Base-by-base conservation (phyloP, 2,888 invertebrate species). In the Agelastica alni region DNA sequence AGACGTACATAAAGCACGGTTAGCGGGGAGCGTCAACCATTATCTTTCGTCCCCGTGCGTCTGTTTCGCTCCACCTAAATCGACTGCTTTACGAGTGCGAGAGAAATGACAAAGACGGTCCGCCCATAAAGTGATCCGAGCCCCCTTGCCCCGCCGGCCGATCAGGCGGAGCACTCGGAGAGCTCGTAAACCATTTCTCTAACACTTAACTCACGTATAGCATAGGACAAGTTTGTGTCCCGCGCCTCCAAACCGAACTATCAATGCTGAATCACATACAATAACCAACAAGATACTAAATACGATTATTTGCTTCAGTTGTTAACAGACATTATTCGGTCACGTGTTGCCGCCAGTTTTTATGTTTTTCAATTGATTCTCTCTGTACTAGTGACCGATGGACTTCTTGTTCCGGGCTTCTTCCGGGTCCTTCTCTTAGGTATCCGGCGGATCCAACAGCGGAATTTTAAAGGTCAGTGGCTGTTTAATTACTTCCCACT, bases 11-110 rank as follows among this genome's bases (percentile, higher is more conserved):
- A 78, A 78, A 78, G 77, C 76, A 78, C 77, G 76, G 75, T 76
- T 77, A 76, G 77, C 75, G 76, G 76, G 77, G 76, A 77, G 76
- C 75, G 76, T 76, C 78, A 76, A 77, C 78, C 78, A 78, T 78
- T 78, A 78, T 77, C 76, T 75, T 72, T 75, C 73, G 70, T 73
- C 75, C 74, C 74, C 69, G 61, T 63, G 62, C 71, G 70, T 70
- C 67, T 64, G 63, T 75, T 68, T 56, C 61, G 57, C 62, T 59
- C 54, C 37, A 14, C 34, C 60, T 10, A 44, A 10, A 14, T 42
- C 31, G 55, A 41, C 52, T 56, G 28, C 41, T 45, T 49, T 43
- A 46, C 43, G 54, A 22, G 59, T 54, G 59, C 60, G 69, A 80
- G 79, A 71, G 75, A 73, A 78, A 76, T 68, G 58, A 54, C 73